Percentiles rank a stretch among this genome's conserved stretches.
phyloP scores from a whole-genome alignment of 2,113 vertebrate genomes.

The Cervus canadensis region DNA sequence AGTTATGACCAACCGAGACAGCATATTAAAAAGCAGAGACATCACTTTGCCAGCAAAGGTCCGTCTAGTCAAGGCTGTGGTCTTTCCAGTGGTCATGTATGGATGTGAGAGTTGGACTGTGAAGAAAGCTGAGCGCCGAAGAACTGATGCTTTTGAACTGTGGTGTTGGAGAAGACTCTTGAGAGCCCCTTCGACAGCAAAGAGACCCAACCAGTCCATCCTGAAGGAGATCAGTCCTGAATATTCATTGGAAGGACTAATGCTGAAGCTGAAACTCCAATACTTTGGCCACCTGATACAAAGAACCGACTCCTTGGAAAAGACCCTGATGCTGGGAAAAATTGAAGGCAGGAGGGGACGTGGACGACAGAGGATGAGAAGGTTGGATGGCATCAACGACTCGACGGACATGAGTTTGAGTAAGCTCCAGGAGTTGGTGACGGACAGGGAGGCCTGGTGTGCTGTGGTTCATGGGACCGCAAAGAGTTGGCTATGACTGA shows the following conservation, averaged over 20 bases:
- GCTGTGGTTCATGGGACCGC: not conserved
- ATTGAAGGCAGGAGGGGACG: not conserved
- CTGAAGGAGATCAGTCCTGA: not conserved
- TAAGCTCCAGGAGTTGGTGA: not conserved
- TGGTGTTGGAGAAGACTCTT: not conserved
- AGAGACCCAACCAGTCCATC: not conserved
- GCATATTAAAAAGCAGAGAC: no score
- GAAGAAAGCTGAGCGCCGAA: not conserved
- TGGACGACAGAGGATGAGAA: not conserved
- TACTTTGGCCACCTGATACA: not conserved
- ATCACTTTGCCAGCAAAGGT: not conserved
- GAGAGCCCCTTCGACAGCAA: not conserved
- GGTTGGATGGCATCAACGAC: not conserved
- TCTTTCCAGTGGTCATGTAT: not conserved
- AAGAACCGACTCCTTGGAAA: not conserved
- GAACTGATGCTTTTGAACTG: not conserved
- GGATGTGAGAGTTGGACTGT: not conserved
- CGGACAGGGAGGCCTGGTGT: not conserved
- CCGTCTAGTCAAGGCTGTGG: not conserved
- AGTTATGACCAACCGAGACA: no score
- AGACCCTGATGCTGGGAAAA: not conserved
- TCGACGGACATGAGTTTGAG: fast-evolving
- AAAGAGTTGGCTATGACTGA: not conserved
- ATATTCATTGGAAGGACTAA: not conserved
- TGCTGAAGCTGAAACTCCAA: not conserved